Conservation (phyloP, 2,888 invertebrate genomes). For the Diarsia rubi region DNA sequence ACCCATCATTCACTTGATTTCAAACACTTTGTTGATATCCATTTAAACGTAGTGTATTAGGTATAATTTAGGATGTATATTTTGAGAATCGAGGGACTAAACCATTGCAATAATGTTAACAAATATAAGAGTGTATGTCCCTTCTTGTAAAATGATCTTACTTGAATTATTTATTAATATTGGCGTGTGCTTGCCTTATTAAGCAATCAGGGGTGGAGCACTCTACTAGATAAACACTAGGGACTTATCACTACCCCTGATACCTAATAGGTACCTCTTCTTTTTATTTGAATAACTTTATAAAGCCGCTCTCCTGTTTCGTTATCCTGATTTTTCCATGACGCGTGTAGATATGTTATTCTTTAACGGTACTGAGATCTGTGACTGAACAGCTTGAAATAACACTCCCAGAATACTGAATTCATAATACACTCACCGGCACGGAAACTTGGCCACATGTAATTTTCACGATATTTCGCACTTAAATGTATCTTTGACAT, state of each 20-base stretch:
- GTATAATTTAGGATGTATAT: conserved; percentile 49
- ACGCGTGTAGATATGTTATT: not conserved
- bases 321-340: not conserved
- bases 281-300: not conserved
- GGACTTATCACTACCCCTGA: conserved; percentile 7
- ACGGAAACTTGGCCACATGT: too few relatives aligned
- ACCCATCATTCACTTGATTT: conserved; percentile 42
- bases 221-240: conserved; percentile 20
- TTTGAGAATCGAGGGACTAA: conserved; percentile 34
- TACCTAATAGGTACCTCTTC: not conserved
- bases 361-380: conserved; percentile 24
- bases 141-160: conserved; percentile 2
- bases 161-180: not conserved
- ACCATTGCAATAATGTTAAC: conserved; percentile 32
- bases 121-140: conserved; percentile 6
- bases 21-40: conserved; percentile 34
- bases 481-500: too few relatives aligned
- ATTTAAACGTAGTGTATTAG: conserved; percentile 30
- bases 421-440: too few relatives aligned
- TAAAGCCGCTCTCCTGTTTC: not conserved
- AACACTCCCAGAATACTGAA: too few relatives aligned
- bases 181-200: not conserved
- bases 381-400: not conserved
- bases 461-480: too few relatives aligned
- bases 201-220: not conserved